These are phyloP conservation scores for Hymenopus coronatus DNA, from an alignment of 2,888 invertebrate genomes.

Conservation along the genomic window DNA sequence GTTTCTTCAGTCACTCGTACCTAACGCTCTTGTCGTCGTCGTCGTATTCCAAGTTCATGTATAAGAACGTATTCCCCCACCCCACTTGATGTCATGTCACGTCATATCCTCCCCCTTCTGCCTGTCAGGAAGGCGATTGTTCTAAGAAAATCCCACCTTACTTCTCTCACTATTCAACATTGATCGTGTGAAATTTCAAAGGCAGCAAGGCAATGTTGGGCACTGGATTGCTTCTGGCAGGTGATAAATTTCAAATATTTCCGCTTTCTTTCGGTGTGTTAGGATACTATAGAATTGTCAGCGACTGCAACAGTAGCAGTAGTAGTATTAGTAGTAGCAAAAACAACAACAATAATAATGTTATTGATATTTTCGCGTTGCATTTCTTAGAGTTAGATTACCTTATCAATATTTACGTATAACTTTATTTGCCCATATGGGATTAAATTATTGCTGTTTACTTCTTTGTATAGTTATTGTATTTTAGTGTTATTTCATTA, in stretches of 20 bases:
- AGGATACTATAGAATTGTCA: too few relatives aligned
- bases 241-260: not conserved
- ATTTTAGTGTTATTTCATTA: too few relatives aligned
- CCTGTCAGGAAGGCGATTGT: slow-evolving; percentile 18
- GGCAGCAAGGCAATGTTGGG: not conserved
- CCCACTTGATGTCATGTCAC: slow-evolving; percentile 7
- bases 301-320: too few relatives aligned
- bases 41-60: slow-evolving; percentile 19
- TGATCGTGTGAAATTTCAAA: slow-evolving; percentile 16
- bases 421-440: too few relatives aligned
- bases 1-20: slow-evolving; percentile 19
- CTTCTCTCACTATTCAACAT: slow-evolving; percentile 12
- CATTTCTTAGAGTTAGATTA: too few relatives aligned
- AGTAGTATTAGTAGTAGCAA: too few relatives aligned
- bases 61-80: slow-evolving; percentile 9
- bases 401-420: too few relatives aligned
- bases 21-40: slow-evolving; percentile 12
- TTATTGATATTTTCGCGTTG: too few relatives aligned
- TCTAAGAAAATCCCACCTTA: slow-evolving; percentile 13
- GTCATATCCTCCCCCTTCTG: slow-evolving; percentile 6
- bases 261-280: not conserved
- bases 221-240: not conserved
- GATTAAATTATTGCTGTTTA: too few relatives aligned
- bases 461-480: too few relatives aligned
- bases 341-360: too few relatives aligned